A percentile compares a stretch with the other conserved stretches of the same genome.
These are phyloP conservation scores for Caradrina clavipalpis DNA, from an alignment of 2,888 invertebrate species.

Conservation along the genomic window DNA sequence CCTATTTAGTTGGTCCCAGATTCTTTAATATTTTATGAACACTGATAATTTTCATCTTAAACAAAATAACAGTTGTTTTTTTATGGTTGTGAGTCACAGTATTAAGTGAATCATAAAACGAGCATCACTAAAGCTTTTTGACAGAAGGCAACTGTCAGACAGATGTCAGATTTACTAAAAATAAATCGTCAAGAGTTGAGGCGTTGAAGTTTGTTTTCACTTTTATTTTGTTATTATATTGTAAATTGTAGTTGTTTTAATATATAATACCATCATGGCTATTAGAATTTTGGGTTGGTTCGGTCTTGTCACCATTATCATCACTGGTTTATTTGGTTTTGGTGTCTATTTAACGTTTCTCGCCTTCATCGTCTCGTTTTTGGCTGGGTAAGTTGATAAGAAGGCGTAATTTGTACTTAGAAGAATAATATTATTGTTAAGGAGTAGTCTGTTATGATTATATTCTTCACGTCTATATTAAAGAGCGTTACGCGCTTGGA, in stretches of 20 bases:
- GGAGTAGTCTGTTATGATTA: constrained; percentile 17
- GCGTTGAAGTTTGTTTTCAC: constrained; percentile 65
- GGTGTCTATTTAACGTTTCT: constrained; percentile 82
- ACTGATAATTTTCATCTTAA: not conserved
- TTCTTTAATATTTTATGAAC: too few species aligned
- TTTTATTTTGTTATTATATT: constrained; percentile 69
- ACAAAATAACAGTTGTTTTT: not conserved
- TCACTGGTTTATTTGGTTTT: constrained; percentile 84
- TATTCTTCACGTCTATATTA: constrained; percentile 11
- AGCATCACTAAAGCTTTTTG: constrained; percentile 40
- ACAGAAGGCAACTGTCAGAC: constrained; percentile 17
- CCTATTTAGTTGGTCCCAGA: not conserved
- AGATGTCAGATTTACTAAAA: constrained; percentile 61
- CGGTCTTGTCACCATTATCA: constrained; percentile 82
- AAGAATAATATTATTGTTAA: constrained; percentile 54
- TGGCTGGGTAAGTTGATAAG: constrained; percentile 82
- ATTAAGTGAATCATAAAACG: not conserved
- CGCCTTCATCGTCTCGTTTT: constrained; percentile 82
- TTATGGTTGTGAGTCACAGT: not conserved
- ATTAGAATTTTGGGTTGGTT: constrained; percentile 82
- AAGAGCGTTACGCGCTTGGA: not conserved
- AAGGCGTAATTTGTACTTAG: constrained; percentile 35
- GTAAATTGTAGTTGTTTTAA: constrained; percentile 62
- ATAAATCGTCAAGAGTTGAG: constrained; percentile 63
- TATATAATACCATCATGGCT: constrained; percentile 71